phyloP scores from a whole-genome alignment of 2,888 invertebrate species.

The Amphipoea oculea region DNA sequence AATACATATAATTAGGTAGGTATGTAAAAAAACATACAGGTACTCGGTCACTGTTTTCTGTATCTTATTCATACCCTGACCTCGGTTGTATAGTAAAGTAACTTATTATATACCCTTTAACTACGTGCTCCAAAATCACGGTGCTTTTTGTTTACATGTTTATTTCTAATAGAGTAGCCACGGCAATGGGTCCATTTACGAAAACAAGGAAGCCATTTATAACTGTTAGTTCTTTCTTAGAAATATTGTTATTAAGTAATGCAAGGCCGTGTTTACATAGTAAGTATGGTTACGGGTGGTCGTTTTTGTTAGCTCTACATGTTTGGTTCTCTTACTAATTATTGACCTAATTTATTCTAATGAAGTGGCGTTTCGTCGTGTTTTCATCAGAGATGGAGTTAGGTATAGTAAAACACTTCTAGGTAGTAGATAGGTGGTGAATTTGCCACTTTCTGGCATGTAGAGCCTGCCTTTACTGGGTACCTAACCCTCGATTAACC shows the following conservation, averaged over 20 bases:
- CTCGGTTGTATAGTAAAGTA: not conserved
- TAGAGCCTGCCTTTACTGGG: not conserved
- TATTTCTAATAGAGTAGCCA: slow-evolving; percentile 31
- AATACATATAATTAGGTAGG: not conserved
- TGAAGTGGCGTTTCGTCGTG: not conserved
- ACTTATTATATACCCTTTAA: not conserved
- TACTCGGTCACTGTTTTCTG: not conserved
- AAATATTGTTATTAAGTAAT: slow-evolving; percentile 42
- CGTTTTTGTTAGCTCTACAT: slow-evolving; percentile 27
- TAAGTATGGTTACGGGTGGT: slow-evolving; percentile 42
- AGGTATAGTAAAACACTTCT: not conserved
- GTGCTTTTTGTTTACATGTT: slow-evolving; percentile 29
- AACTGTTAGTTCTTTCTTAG: slow-evolving; percentile 35
- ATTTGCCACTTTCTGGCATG: not conserved
- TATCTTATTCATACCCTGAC: slow-evolving; percentile 15
- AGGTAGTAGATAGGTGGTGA: not conserved
- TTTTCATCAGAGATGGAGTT: not conserved
- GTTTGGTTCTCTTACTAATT: slow-evolving; percentile 19
- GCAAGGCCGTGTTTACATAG: slow-evolving; percentile 56
- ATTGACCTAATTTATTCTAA: slow-evolving; percentile 9
- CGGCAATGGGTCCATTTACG: slow-evolving; percentile 42
- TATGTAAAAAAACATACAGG: not conserved
- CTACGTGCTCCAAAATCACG: slow-evolving; percentile 47
- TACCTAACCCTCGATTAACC: not conserved
- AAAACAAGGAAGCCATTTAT: slow-evolving; percentile 63